Evolutionary conservation across 1,140 invertebrate genomes (phyloP).

Genomic region (Drosophila suzukii): DNA sequence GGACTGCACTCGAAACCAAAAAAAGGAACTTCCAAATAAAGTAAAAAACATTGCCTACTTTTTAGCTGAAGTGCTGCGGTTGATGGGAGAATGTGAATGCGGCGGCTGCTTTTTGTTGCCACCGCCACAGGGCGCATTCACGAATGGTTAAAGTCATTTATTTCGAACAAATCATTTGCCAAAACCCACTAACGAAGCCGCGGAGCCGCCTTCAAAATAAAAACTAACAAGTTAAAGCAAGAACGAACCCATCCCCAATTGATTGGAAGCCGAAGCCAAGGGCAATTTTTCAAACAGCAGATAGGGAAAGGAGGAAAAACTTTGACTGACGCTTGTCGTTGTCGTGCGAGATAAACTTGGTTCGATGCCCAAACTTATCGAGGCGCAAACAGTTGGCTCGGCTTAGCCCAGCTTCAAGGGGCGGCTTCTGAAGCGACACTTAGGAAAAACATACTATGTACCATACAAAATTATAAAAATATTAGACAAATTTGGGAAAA

Average conservation of each 20-base stretch:
- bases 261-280: conserved; percentile 30
- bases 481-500: no score
- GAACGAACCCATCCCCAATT: conserved; percentile 28
- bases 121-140: conserved; percentile 25
- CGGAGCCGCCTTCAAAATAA: conserved; percentile 41
- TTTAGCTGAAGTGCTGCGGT: conserved; percentile 67
- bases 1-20: conserved; percentile 21
- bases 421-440: conserved; percentile 2
- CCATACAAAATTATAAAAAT: neutral
- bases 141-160: conserved; percentile 80
- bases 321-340: conserved; percentile 79
- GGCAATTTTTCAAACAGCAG: conserved; percentile 67
- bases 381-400: conserved; percentile 73
- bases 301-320: conserved; percentile 46
- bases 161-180: conserved; percentile 77
- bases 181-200: conserved; percentile 46
- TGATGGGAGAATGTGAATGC: conserved; percentile 45
- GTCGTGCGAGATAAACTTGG: conserved; percentile 72
- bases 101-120: conserved; percentile 46
- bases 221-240: conserved; percentile 67
- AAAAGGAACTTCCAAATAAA: conserved; percentile 17
- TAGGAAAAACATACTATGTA: neutral
- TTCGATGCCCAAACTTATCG: conserved; percentile 76
- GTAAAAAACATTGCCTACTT: conserved; percentile 70
- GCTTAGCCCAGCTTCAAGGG: conserved; percentile 23